Conservation (phyloP, 2,888 invertebrate species). For the Chorisops tibialis region DNA sequence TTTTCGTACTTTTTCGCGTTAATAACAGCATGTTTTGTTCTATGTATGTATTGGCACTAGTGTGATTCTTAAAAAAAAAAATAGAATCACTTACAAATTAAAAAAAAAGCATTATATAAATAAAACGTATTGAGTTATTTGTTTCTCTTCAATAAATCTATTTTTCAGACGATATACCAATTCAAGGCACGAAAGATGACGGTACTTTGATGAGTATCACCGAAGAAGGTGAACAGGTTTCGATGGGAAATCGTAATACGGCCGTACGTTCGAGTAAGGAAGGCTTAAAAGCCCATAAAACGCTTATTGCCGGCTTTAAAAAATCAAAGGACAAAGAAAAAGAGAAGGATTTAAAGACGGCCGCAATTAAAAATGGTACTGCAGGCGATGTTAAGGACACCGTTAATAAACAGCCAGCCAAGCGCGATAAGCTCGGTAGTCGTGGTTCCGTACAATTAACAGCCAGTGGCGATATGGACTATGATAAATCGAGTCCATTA, state of each 20-base stretch:
- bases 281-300: constrained; percentile 51
- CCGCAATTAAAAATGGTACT: constrained; percentile 32
- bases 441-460: constrained; percentile 29
- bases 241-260: constrained; percentile 42
- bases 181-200: constrained; percentile 58
- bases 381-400: constrained; percentile 15
- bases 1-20: no score
- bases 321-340: constrained; percentile 51
- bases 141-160: constrained; percentile 21
- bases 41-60: not conserved
- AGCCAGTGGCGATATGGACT: constrained; percentile 13
- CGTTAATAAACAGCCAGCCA: constrained; percentile 29
- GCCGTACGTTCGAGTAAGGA: constrained; percentile 51
- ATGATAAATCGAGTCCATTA: constrained; percentile 25
- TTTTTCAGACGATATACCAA: constrained; percentile 81
- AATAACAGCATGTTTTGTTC: no score
- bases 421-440: constrained; percentile 31
- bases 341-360: constrained; percentile 37
- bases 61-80: not conserved
- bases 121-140: not conserved
- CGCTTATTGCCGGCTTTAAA: constrained; percentile 51
- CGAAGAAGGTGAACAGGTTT: constrained; percentile 46
- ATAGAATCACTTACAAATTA: not conserved
- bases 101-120: not conserved
- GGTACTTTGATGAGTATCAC: constrained; percentile 48